A percentile compares a stretch with the other conserved stretches of the same genome.
Conservation (phyloP, 2,113 vertebrate genomes). For the Peromyscus polionotus region DNA sequence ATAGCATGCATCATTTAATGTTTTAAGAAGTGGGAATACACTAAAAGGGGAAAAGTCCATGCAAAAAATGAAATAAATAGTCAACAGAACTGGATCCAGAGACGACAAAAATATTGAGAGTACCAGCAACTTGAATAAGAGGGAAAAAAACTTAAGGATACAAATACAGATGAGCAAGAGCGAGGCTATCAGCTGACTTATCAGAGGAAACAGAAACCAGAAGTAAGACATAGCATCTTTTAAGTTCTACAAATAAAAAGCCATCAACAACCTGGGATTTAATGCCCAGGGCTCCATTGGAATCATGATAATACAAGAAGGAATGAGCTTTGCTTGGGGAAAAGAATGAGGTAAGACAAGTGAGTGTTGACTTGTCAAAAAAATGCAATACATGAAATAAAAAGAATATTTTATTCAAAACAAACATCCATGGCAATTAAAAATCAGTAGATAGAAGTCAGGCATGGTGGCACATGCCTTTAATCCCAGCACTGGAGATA, state of each 20-base stretch:
- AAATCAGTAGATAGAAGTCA: neutral
- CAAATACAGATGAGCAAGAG: constrained; percentile 7
- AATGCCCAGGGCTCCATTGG: neutral
- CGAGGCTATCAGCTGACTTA: neutral
- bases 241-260: constrained; percentile 22
- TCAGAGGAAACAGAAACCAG: constrained; percentile 22
- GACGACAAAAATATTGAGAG: neutral
- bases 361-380: neutral
- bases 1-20: neutral
- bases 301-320: neutral
- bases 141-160: neutral
- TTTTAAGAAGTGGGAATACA: neutral
- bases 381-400: neutral
- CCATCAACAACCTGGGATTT: neutral
- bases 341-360: neutral
- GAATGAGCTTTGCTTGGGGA: neutral
- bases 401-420: neutral
- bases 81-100: neutral
- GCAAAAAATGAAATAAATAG: neutral
- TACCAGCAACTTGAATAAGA: neutral
- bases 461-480: neutral
- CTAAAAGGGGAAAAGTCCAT: neutral
- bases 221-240: neutral
- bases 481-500: neutral
- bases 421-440: neutral